A percentile compares a stretch with the other conserved stretches of the same genome.
Evolutionary conservation across 2,888 invertebrate genomes (phyloP).

Genomic region (Drosophila subquinaria): DNA sequence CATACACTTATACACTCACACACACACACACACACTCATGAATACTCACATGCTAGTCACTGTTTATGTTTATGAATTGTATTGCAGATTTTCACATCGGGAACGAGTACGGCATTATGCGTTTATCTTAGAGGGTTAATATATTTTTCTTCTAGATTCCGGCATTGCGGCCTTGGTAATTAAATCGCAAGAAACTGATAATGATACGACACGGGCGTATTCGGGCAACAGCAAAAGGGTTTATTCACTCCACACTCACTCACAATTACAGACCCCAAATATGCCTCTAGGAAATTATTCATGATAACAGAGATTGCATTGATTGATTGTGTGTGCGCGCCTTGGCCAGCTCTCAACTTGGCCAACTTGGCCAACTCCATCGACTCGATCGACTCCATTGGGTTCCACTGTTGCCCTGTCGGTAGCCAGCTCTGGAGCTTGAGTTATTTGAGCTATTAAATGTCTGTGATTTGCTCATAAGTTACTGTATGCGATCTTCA

Average conservation of each 20-base stretch:
- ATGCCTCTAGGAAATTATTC: conserved; percentile 80
- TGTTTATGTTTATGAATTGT: conserved; percentile 73
- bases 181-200: conserved; percentile 75
- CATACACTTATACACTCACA: conserved; percentile 23
- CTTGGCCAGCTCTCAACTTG: conserved; percentile 7
- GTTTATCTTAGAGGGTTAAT: conserved; percentile 70
- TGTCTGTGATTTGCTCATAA: conserved; percentile 75
- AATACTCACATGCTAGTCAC: conserved; percentile 34
- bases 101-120: conserved; percentile 60
- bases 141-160: conserved; percentile 46
- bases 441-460: conserved; percentile 76
- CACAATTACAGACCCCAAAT: conserved; percentile 57
- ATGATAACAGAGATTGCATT: conserved; percentile 80
- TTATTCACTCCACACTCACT: conserved; percentile 24
- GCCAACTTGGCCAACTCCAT: not conserved
- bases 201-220: conserved; percentile 47
- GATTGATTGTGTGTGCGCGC: conserved; percentile 68
- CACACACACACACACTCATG: conserved; percentile 5
- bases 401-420: conserved; percentile 13
- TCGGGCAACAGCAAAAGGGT: conserved; percentile 54
- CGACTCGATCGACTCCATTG: not conserved
- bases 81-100: conserved; percentile 57
- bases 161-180: conserved; percentile 67
- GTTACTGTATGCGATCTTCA: conserved; percentile 60
- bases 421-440: conserved; percentile 46